These are phyloP conservation scores for Thermophis baileyi DNA, from an alignment of 2,113 vertebrate genomes.

Conservation along the genomic window DNA sequence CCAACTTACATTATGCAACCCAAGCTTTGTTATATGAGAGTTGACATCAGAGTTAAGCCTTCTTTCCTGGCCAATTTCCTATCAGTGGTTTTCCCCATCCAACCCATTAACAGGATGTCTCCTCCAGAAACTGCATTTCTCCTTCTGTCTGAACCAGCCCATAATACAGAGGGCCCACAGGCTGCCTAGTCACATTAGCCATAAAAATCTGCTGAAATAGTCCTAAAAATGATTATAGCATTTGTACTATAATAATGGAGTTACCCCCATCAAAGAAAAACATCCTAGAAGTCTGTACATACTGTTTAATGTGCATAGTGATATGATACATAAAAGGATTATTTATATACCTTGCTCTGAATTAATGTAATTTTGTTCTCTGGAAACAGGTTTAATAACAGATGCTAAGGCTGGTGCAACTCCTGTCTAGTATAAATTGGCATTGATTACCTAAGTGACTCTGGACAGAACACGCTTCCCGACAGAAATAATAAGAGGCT, in stretches of 20 bases:
- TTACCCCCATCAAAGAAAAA: not conserved
- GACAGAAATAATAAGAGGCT: slow-evolving; percentile 16
- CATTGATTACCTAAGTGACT: slow-evolving; percentile 26
- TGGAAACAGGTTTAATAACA: slow-evolving; percentile 22
- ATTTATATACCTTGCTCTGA: slow-evolving; percentile 29
- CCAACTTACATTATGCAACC: not conserved
- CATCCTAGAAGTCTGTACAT: not conserved
- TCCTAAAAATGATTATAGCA: not conserved
- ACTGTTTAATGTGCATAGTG: not conserved
- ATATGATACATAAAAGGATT: slow-evolving; percentile 7
- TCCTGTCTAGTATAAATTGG: slow-evolving; percentile 37
- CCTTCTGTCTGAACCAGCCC: not conserved
- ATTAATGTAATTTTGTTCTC: slow-evolving; percentile 37
- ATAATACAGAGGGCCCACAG: not conserved
- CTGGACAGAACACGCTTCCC: slow-evolving; percentile 13
- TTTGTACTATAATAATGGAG: not conserved
- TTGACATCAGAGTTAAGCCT: too few species aligned
- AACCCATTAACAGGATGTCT: not conserved
- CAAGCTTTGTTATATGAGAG: not conserved
- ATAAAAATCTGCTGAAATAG: not conserved
- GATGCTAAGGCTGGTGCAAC: slow-evolving; percentile 10
- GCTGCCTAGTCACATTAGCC: not conserved
- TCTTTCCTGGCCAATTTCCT: not conserved
- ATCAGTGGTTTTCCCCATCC: not conserved
- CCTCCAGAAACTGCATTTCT: not conserved